Conservation (phyloP, 2,888 invertebrate species). For the Lissocephala sabroskyi region DNA sequence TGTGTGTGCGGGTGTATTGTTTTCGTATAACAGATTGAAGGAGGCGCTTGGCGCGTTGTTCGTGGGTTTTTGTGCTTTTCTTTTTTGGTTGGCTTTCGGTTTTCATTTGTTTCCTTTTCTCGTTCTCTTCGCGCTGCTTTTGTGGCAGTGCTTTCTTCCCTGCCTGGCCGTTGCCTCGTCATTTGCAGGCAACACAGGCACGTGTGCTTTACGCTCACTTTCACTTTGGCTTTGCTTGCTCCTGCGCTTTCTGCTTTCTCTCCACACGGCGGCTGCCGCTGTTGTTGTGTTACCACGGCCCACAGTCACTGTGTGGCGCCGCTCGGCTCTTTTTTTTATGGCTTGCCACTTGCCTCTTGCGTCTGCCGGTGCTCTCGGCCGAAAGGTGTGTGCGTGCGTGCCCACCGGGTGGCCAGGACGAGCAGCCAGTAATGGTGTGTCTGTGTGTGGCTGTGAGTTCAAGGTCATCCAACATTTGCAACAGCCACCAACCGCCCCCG, state of each 20-base stretch:
- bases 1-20: constrained; percentile 31
- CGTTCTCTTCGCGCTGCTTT: constrained; percentile 28
- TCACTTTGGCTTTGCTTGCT: constrained; percentile 52
- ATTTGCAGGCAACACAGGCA: constrained; percentile 45
- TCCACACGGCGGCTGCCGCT: not conserved
- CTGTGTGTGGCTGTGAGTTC: constrained; percentile 59
- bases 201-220: constrained; percentile 64
- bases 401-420: constrained; percentile 36
- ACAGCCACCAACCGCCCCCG: constrained; percentile 52
- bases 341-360: no score
- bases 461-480: constrained; percentile 70
- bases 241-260: constrained; percentile 30
- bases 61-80: constrained; percentile 47
- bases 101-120: constrained; percentile 41
- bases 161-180: constrained; percentile 43
- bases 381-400: constrained; percentile 53
- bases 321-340: constrained; percentile 32
- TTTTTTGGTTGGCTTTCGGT: constrained; percentile 36
- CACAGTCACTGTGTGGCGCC: constrained; percentile 6
- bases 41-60: constrained; percentile 21
- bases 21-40: constrained; percentile 53
- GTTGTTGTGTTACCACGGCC: constrained; percentile 5
- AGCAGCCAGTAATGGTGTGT: constrained; percentile 22
- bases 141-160: constrained; percentile 19
- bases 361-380: not conserved